Base-by-base conservation (phyloP, 2,113 vertebrate species). In the Platysteira castanea region DNA sequence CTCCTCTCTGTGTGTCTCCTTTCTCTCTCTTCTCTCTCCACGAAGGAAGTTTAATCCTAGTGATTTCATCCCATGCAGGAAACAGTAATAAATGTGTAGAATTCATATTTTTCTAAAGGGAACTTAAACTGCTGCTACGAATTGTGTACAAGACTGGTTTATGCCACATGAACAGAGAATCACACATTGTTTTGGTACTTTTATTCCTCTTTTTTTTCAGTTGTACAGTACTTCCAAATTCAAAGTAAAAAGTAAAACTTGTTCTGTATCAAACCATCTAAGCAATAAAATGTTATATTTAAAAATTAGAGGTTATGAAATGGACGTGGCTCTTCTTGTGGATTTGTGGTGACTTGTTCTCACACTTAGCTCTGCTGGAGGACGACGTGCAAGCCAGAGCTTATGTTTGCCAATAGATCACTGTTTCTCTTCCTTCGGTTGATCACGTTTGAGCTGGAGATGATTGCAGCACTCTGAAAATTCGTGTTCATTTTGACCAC, bases 221-320 rank as follows among this genome's bases (percentile, higher is more conserved):
- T 98, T 98, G 98, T 98, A 97, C 97, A 98, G 98, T 98, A 98
- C 98, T 98, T 98, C 98, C 98, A 98, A 97, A 99, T 98, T 98
- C 98, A 98, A 96, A 98, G 97, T 98, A 95, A 98, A 94, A 98
- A 98, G 97, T 98, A 98, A 97, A 95, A 98, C 97, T 98, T 99
- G 98, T 99, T 99, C 98, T 99, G 99, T 99, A 99, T 99, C 98
- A 98, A 98, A 98, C 98, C 98, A 98, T 98, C 98, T 98, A 99
- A 99, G 99, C 99, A 99, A 99, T 99, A 99, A 99, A 99, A 98
- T 97, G 98, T 98, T 98, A 98, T 99, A 99, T 99, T 98, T 98
- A 98, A 98, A 98, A 98, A 97, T n/a, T 70, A 84, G 15, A 94
- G 83, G 84, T 96, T 94, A 88, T 68, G 33, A 15, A 90, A 87